phyloP scores from a whole-genome alignment of 2,113 vertebrate genomes.

The pig (Sus scrofa) region DNA sequence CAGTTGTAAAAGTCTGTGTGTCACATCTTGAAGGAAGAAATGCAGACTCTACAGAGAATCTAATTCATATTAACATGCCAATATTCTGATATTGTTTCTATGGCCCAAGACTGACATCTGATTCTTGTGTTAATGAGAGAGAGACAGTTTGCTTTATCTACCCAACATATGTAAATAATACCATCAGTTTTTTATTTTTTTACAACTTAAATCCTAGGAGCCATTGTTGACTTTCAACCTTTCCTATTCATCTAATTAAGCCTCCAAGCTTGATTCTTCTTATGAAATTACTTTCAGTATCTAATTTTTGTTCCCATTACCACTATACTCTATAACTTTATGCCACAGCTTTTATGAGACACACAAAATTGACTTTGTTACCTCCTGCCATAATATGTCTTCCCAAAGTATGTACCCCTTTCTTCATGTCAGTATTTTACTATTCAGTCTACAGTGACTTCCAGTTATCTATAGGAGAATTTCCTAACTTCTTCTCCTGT shows the following conservation, averaged over 20 bases:
- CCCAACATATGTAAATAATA: not conserved
- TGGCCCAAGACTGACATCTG: not conserved
- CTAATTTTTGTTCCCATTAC: not conserved
- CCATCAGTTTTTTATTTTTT: not conserved
- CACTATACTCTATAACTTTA: not conserved
- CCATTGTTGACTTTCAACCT: not conserved
- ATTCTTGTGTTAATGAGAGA: not conserved
- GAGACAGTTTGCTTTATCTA: not conserved
- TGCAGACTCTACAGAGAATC: not conserved
- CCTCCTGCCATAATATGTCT: not conserved
- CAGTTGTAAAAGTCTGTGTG: not conserved
- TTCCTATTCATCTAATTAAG: not conserved
- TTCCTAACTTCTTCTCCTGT: not conserved
- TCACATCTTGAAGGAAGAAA: not conserved
- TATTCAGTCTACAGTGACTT: not conserved
- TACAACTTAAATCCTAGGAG: not conserved
- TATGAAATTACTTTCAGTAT: not conserved
- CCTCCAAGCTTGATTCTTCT: not conserved
- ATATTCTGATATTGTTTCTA: not conserved
- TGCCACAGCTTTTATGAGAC: not conserved
- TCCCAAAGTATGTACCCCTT: not conserved
- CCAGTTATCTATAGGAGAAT: not conserved
- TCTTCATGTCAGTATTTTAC: not conserved
- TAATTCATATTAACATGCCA: not conserved
- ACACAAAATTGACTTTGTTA: not conserved